A percentile compares a stretch with the other conserved stretches of the same genome.
These are phyloP conservation scores for Epinotia bilunana DNA, from an alignment of 2,888 invertebrate species.

Conservation along the genomic window DNA sequence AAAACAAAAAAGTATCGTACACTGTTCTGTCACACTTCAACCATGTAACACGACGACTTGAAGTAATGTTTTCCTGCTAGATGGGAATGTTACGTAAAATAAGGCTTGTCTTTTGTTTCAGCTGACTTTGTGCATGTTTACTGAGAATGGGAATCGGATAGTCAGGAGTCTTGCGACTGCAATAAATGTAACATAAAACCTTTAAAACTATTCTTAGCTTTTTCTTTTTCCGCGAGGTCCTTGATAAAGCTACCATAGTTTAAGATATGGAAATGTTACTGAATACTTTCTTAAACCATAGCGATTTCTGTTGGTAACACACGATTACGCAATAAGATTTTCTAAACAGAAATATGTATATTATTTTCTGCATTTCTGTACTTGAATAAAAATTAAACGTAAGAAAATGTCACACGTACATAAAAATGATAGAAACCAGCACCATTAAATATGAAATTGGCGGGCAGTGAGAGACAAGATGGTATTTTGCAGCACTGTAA, in stretches of 20 bases:
- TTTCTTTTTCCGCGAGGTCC: not conserved
- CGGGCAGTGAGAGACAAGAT: too few species aligned
- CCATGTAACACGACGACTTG: conserved; percentile 6
- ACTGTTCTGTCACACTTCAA: not conserved
- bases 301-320: too few species aligned
- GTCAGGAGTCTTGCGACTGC: not conserved
- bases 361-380: too few species aligned
- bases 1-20: not conserved
- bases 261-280: too few species aligned
- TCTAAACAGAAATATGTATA: too few species aligned
- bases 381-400: too few species aligned
- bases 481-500: too few species aligned
- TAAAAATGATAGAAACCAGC: too few species aligned
- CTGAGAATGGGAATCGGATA: conserved; percentile 3
- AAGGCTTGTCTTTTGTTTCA: conserved; percentile 10
- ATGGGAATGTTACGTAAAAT: not conserved
- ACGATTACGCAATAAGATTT: too few species aligned
- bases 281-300: too few species aligned
- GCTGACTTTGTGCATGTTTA: conserved; percentile 13
- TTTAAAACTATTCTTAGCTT: not conserved
- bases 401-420: too few species aligned
- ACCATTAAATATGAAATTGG: too few species aligned
- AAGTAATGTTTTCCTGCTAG: conserved; percentile 23
- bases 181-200: not conserved
- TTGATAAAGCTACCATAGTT: not conserved